A percentile compares a stretch with the other conserved stretches of the same genome.
phyloP scores from a whole-genome alignment of 2,113 vertebrate species.

The Mesoclemmys tuberculata region DNA sequence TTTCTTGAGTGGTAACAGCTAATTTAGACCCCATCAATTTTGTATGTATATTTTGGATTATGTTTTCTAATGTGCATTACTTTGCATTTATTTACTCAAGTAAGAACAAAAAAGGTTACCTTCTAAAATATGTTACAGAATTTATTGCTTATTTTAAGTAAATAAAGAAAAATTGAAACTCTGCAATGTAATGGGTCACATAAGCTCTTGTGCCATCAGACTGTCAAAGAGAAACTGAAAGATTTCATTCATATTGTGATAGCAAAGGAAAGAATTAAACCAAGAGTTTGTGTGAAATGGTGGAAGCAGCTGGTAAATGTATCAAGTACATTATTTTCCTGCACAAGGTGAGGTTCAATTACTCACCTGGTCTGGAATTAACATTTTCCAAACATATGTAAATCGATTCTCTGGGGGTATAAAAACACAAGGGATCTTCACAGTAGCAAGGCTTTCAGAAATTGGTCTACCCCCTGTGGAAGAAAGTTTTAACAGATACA shows the following conservation, averaged over 20 bases:
- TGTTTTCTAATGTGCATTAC: neutral
- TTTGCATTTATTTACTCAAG: neutral
- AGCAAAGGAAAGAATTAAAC: neutral
- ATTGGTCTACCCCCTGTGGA: constrained; percentile 61
- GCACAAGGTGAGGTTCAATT: neutral
- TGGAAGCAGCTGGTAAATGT: neutral
- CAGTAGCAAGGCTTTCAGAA: constrained; percentile 55
- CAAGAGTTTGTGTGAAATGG: neutral
- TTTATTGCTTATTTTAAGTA: constrained; percentile 25
- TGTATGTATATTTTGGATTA: neutral
- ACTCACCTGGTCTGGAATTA: constrained; percentile 71
- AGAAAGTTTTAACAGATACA: constrained; percentile 31
- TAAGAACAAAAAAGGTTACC: neutral
- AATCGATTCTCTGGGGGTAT: constrained; percentile 67
- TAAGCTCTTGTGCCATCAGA: neutral
- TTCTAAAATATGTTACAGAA: constrained; percentile 21
- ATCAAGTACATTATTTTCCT: neutral
- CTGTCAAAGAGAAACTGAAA: neutral
- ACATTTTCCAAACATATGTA: constrained; percentile 69
- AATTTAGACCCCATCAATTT: neutral
- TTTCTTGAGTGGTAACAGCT: neutral
- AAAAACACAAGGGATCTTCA: constrained; percentile 69
- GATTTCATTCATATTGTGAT: neutral
- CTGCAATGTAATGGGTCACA: neutral
- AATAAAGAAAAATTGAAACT: neutral